Evolutionary conservation across 2,888 invertebrate species (phyloP).

Genomic region (Drosophila acutilabella): DNA sequence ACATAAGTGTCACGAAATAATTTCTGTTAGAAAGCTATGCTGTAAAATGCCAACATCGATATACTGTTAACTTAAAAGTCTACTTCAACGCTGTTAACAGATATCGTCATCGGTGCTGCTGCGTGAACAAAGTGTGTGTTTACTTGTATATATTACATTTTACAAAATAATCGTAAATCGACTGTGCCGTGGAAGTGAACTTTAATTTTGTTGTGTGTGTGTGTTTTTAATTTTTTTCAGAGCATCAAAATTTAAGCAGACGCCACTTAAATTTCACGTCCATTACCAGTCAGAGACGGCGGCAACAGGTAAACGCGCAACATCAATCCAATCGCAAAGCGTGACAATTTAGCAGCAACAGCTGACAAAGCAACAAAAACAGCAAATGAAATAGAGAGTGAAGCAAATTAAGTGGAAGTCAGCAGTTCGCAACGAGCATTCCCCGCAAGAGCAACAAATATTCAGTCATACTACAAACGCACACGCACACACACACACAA

Average conservation of each 20-base stretch:
- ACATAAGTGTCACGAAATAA: no score
- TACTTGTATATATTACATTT: conserved; percentile 1
- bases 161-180: conserved; percentile 29
- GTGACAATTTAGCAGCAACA: conserved; percentile 37
- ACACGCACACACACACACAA: background rate
- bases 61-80: no score
- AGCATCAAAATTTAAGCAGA: conserved; percentile 2
- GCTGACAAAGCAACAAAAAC: conserved; percentile 27
- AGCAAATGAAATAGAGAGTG: conserved; percentile 13
- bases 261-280: conserved; percentile 19
- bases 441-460: background rate
- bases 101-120: background rate
- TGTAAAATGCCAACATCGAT: no score
- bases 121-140: conserved; percentile 12
- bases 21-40: no score
- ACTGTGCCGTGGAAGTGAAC: conserved; percentile 19
- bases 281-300: conserved; percentile 5
- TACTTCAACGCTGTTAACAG: background rate
- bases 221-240: conserved; percentile 19
- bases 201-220: conserved; percentile 13
- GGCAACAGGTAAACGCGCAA: conserved; percentile 31
- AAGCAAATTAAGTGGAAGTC: conserved; percentile 7
- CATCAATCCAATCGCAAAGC: conserved; percentile 14
- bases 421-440: conserved; percentile 15
- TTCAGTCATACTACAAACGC: background rate